Evolutionary conservation across 2,113 vertebrate species (phyloP).

Genomic region (Myotis davidii): DNA sequence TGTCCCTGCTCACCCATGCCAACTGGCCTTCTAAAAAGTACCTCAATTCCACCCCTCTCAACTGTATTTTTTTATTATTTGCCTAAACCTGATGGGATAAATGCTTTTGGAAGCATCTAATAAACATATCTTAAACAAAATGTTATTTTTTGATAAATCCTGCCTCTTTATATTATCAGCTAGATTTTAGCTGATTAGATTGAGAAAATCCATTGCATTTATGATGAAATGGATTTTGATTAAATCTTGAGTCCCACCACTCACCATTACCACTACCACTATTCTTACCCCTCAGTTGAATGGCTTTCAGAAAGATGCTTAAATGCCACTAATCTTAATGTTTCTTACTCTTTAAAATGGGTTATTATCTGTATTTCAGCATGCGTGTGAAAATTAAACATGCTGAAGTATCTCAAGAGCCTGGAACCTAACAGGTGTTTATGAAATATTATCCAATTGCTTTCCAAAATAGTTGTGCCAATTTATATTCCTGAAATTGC

Average conservation of each 20-base stretch:
- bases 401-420: neutral
- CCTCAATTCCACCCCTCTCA: neutral
- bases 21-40: neutral
- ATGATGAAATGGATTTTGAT: slow-evolving; percentile 10
- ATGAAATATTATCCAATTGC: slow-evolving; percentile 2
- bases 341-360: neutral
- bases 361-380: neutral
- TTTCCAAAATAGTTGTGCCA: neutral
- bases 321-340: neutral
- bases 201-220: neutral
- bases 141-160: neutral
- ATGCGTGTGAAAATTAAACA: neutral
- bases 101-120: neutral
- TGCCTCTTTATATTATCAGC: neutral
- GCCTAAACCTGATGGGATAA: neutral
- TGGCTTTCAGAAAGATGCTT: neutral
- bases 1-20: rapidly evolving
- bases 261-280: neutral
- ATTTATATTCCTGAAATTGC: neutral
- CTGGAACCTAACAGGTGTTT: neutral
- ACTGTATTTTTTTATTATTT: neutral
- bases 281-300: neutral
- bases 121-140: neutral
- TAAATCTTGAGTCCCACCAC: neutral
- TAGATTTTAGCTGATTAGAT: neutral